These are phyloP conservation scores for Fistularia tabacaria DNA, from an alignment of 2,797 vertebrate species.

Conservation along the genomic window DNA sequence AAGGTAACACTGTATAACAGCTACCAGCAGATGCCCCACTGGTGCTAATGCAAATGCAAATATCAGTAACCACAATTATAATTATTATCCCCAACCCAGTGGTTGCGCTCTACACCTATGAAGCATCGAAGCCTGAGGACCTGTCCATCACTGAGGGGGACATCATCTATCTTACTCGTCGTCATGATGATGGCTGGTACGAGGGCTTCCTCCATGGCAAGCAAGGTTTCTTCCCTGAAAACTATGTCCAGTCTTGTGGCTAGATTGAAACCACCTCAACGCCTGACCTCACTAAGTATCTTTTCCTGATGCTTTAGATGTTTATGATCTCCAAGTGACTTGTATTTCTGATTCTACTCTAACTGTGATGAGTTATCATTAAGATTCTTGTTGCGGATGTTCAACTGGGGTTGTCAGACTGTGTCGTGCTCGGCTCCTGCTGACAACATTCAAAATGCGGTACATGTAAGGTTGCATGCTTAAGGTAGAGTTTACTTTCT, in stretches of 20 bases:
- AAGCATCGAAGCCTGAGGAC: conserved; percentile 55
- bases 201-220: conserved; percentile 58
- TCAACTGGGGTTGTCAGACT: no score
- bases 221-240: conserved; percentile 71
- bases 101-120: conserved; percentile 69
- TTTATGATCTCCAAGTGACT: background rate
- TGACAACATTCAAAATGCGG: no score
- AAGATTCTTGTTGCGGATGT: no score
- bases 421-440: no score
- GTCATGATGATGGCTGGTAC: conserved; percentile 70
- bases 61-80: background rate
- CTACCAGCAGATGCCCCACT: no score
- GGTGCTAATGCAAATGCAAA: no score
- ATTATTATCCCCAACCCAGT: conserved; percentile 49
- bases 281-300: no score
- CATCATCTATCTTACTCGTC: conserved; percentile 64
- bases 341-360: no score
- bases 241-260: conserved; percentile 60
- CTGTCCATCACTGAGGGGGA: conserved; percentile 62
- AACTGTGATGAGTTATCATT: no score
- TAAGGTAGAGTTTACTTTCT: no score
- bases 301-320: background rate
- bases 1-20: conserved; percentile 65
- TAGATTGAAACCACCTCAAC: conserved; percentile 19
- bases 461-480: no score